A percentile compares a stretch with the other conserved stretches of the same genome.
Evolutionary conservation across 1,140 invertebrate species (phyloP).

Genomic region (Drosophila mojavensis): DNA sequence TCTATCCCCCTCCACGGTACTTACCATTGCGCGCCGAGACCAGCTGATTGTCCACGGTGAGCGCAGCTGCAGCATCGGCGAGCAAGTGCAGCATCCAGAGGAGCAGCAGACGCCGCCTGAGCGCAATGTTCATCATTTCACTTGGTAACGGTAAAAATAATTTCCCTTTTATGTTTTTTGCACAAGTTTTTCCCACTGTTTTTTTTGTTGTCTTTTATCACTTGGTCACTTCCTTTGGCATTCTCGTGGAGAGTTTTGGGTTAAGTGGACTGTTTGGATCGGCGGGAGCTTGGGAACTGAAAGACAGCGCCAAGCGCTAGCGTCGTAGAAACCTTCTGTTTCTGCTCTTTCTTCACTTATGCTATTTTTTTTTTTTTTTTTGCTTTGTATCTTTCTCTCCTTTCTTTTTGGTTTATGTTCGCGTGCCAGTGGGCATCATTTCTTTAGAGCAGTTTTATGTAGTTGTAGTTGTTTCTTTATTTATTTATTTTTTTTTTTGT

Average conservation of each 20-base stretch:
- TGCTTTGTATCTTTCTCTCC: slow-evolving; percentile 42
- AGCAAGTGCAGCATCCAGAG: slow-evolving; percentile 39
- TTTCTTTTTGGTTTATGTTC: slow-evolving; percentile 52
- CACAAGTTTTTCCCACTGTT: slow-evolving; percentile 37
- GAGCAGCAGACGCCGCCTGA: slow-evolving; percentile 26
- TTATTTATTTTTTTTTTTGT: slow-evolving; percentile 16
- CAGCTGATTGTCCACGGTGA: slow-evolving; percentile 82
- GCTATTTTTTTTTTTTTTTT: slow-evolving; percentile 2
- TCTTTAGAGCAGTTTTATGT: slow-evolving; percentile 23
- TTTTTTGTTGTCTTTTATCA: slow-evolving; percentile 23
- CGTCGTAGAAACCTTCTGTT: slow-evolving; percentile 71
- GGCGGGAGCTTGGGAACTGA: slow-evolving; percentile 72
- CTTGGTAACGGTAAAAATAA: not conserved
- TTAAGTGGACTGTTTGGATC: slow-evolving; percentile 55
- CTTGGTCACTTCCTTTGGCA: slow-evolving; percentile 36
- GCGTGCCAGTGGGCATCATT: slow-evolving; percentile 58
- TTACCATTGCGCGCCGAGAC: slow-evolving; percentile 82
- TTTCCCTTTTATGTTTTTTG: slow-evolving; percentile 27
- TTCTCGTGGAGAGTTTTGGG: slow-evolving; percentile 25
- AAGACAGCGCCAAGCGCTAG: slow-evolving; percentile 18
- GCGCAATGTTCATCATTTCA: slow-evolving; percentile 24
- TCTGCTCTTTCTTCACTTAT: slow-evolving; percentile 3
- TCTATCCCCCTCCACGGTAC: not conserved
- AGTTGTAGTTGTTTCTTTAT: not conserved
- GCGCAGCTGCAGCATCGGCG: slow-evolving; percentile 17